Evolutionary conservation across 35 echinoderm and acorn worm species (phyloP).

Genomic region (Heliocidaris tuberculata): DNA sequence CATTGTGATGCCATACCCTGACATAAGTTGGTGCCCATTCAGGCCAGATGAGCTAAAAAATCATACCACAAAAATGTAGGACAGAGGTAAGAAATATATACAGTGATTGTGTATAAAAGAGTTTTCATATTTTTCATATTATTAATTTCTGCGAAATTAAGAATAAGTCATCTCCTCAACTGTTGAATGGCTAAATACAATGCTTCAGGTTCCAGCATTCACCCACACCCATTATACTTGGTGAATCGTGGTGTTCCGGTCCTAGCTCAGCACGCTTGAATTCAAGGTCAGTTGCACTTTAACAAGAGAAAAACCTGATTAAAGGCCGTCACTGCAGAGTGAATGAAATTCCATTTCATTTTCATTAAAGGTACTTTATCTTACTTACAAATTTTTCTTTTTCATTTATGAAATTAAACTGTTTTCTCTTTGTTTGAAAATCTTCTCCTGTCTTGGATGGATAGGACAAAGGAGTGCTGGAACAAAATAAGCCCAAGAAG

Average conservation of each 20-base stretch:
- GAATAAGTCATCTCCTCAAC: background rate
- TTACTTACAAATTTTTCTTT: too few relatives aligned
- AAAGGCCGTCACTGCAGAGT: background rate
- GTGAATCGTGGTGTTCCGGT: constrained; percentile 1
- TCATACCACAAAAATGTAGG: too few relatives aligned
- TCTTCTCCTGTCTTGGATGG: too few relatives aligned
- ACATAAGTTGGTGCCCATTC: too few relatives aligned
- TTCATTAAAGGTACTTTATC: background rate
- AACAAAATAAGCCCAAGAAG: too few relatives aligned
- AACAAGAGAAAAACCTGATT: background rate
- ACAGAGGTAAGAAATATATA: too few relatives aligned
- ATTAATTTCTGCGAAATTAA: background rate
- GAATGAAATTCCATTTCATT: background rate
- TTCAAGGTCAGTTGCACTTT: background rate
- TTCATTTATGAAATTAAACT: too few relatives aligned
- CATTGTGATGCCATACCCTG: too few relatives aligned
- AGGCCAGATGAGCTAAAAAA: too few relatives aligned
- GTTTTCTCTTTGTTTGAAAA: too few relatives aligned
- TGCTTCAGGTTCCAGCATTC: background rate
- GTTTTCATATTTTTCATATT: constrained; percentile 10
- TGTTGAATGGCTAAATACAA: background rate
- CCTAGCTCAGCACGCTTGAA: background rate
- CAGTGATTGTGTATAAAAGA: background rate
- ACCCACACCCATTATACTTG: background rate
- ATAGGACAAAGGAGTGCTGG: too few relatives aligned